Evolutionary conservation across 2,888 invertebrate genomes (phyloP), one percentile per base, ranked within the genome.

Genomic region (Morpho achilles): DNA sequence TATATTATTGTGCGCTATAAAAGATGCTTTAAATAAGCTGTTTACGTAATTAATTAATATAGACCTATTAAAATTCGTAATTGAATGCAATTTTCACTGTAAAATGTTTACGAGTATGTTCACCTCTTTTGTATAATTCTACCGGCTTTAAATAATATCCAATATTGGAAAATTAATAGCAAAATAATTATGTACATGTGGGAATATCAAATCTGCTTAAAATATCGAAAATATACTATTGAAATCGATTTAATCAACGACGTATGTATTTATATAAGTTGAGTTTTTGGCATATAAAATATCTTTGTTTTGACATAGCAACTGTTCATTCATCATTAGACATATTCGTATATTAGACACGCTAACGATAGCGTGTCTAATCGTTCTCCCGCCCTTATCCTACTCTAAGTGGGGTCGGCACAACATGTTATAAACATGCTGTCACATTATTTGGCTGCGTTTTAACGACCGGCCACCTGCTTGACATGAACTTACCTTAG

Each of bases 141-240:
- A 41, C 51, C n/a, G 23, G 16, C 41, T 59, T 43, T 49, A 50
- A 59, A 59, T 53, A 58, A 61, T 50, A 53, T 46, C 41, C 41
- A 22, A 45, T 41, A 44, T 49, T 45, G 52, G 32, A 44, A 42
- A 59, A 59, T 56, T 59, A 53, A 59, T 47, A 50, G 46, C 42
- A 47, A 16, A 9, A 46, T 50, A 50, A 56, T 50, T 59, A 53
- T 49, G 42, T 50, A 47, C 56, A 53, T 16, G 48, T 42, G 50
- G 41, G 23, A 49, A 58, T 59, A 59, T 56, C 61, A 56, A 53
- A 56, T 53, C 50, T 56, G 59, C 50, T 47, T 50, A 48, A 41
- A 47, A 43, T 53, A 59, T 59, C 53, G 56, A 53, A 61, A 61
- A 61, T 56, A 58, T 61, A 58, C 58, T 52, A 46, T 55, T 51